phyloP scores from a whole-genome alignment of 2,888 invertebrate genomes.

The Pristionchus entomophagus region DNA sequence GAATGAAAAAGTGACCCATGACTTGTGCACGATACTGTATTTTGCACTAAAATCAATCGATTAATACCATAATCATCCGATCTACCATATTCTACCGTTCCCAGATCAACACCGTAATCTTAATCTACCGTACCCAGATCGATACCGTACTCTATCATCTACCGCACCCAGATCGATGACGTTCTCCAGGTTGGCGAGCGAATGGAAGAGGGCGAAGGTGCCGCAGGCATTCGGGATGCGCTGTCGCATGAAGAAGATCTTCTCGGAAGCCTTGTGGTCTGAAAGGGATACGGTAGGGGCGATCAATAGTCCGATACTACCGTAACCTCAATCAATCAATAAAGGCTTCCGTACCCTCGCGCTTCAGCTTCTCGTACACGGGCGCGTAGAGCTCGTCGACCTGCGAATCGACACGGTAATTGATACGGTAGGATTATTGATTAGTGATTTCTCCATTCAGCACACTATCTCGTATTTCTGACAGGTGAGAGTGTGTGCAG shows the following conservation, averaged over 20 bases:
- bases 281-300: not conserved
- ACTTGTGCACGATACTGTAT: too few species aligned
- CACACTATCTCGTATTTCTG: too few species aligned
- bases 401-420: slow-evolving; percentile 46
- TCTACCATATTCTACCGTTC: too few species aligned
- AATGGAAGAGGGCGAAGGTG: slow-evolving; percentile 93
- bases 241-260: slow-evolving; percentile 73
- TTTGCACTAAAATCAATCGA: too few species aligned
- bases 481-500: too few species aligned
- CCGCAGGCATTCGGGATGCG: slow-evolving; percentile 95
- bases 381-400: slow-evolving; percentile 54
- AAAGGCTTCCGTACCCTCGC: slow-evolving; percentile 49
- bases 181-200: slow-evolving; percentile 85
- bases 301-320: not conserved
- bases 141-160: too few species aligned
- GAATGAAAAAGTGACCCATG: too few species aligned
- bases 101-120: not conserved
- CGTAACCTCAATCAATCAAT: not conserved
- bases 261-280: slow-evolving; percentile 26
- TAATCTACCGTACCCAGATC: slow-evolving; percentile 57
- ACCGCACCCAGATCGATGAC: too few species aligned
- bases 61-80: too few species aligned
- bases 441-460: too few species aligned
- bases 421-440: too few species aligned
- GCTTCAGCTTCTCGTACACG: slow-evolving; percentile 57